Evolutionary conservation across 2,113 vertebrate species (phyloP).

Genomic region (Actenoides lindsayi): DNA sequence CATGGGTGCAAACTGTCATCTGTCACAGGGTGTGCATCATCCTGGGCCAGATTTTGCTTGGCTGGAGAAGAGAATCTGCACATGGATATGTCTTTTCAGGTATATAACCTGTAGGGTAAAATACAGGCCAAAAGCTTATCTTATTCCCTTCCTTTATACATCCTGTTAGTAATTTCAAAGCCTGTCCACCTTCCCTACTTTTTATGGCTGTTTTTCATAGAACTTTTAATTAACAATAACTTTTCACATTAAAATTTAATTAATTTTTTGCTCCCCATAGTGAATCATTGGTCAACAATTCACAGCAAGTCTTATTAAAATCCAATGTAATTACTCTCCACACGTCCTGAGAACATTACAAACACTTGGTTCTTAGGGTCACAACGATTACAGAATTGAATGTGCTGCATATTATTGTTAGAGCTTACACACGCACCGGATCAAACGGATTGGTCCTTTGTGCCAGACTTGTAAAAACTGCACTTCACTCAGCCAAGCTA

Average conservation of each 20-base stretch:
- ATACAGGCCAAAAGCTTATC: background rate
- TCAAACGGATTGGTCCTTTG: constrained; percentile 32
- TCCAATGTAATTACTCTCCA: constrained; percentile 42
- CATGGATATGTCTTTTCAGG: background rate
- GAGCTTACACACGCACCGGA: constrained; percentile 23
- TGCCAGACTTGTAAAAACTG: constrained; percentile 26
- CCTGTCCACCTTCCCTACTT: background rate
- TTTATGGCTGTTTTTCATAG: constrained; percentile 34
- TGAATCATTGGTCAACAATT: constrained; percentile 67
- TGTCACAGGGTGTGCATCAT: background rate
- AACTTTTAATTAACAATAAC: constrained; percentile 62
- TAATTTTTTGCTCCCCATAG: constrained; percentile 6
- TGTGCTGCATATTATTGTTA: constrained; percentile 50
- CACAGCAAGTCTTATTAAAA: constrained; percentile 63
- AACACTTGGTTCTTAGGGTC: constrained; percentile 55
- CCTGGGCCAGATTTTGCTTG: background rate
- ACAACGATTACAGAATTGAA: constrained; percentile 61
- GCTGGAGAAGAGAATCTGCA: background rate
- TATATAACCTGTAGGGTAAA: background rate
- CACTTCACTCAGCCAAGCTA: constrained; percentile 27
- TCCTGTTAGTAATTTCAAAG: background rate
- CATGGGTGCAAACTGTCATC: background rate
- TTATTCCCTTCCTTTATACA: background rate
- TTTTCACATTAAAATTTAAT: constrained; percentile 63
- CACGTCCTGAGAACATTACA: constrained; percentile 34